Base-by-base conservation (phyloP, 2,113 vertebrate genomes). In the Ranitomeya imitator region DNA sequence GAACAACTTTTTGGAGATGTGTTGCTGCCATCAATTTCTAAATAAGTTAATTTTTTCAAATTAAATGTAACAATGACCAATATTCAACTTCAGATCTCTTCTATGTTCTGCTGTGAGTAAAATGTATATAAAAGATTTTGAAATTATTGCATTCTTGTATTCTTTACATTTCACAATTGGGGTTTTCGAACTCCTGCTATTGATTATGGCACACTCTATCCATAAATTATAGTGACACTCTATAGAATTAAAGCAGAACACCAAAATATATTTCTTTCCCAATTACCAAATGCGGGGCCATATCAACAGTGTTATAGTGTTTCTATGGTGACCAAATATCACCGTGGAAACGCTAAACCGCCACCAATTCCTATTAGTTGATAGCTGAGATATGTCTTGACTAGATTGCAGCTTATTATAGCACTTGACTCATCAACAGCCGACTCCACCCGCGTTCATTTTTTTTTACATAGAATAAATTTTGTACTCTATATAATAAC, bases 271-370 rank as follows among this genome's bases (percentile, higher is more conserved):
- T 79, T n/a, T 79, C 21, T 10, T n/a, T 61, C 19, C 79, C 23
- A 65, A 45, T 82, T 12, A 82, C 31, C 60, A 61, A 82, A 65
- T 15, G 19, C 31, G 4, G 31, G 31, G 26, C 16, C 60, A 65
- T 45, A 60, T 21, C 10, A 21, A n/a, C 15, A 14, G 80, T 63
- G 31, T 26, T 82, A 82, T 82, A 51, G 80, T 45, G 80, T 82
- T 82, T 45, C 80, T 51, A 82, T 82, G 60, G 80, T 18, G 15
- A 82, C 59, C 80, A 65, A 11, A 18, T 51, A 65, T 82, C 55
- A 26, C 80, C 80, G 37, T 51, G 80, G 80, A 19, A 82, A 82
- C 80, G 16, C 14, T 18, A 61, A 81, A 61, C 55, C 16, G 12
- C 57, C 59, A 37, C 57, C 37, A 57, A 79, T 79, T 79, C n/a